Conservation (phyloP, 30 jellyfish, hydroid and myxozoan genomes). For the Pseudorhiza aurosa region DNA sequence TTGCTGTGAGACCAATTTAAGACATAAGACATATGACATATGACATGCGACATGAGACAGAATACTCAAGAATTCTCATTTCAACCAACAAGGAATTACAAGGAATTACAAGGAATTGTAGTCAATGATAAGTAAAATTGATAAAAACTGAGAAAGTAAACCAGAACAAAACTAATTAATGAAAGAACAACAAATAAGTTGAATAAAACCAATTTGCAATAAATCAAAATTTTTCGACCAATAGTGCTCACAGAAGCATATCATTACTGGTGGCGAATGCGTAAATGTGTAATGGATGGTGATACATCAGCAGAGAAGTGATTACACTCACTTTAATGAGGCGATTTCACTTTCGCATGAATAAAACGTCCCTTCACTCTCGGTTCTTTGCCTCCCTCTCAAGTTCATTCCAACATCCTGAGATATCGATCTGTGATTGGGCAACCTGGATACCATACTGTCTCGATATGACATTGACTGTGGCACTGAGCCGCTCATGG, state of each 20-base stretch:
- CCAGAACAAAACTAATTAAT: background rate
- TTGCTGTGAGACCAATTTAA: background rate
- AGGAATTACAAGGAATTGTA: background rate
- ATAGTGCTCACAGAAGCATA: too few species aligned
- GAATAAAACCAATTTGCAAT: background rate
- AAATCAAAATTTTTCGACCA: too few species aligned
- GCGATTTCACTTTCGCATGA: constrained; percentile 82
- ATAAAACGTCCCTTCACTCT: constrained; percentile 89
- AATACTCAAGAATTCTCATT: too few species aligned
- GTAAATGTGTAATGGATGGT: too few species aligned
- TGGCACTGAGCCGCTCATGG: constrained; percentile 52
- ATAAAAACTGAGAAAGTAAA: too few species aligned
- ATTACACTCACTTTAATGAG: constrained; percentile 20
- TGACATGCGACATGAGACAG: too few species aligned
- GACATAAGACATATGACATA: too few species aligned
- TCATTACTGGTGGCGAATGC: too few species aligned
- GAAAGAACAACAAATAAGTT: background rate
- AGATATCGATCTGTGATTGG: constrained; percentile 71
- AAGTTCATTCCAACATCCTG: constrained; percentile 36
- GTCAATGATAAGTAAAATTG: background rate
- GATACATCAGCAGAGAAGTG: too few species aligned
- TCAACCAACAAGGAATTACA: background rate
- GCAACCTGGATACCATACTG: constrained; percentile 71
- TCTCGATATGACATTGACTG: constrained; percentile 34
- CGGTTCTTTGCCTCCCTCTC: constrained; percentile 53